phyloP scores from a whole-genome alignment of 2,797 vertebrate genomes.

The Eospalax fontanierii region DNA sequence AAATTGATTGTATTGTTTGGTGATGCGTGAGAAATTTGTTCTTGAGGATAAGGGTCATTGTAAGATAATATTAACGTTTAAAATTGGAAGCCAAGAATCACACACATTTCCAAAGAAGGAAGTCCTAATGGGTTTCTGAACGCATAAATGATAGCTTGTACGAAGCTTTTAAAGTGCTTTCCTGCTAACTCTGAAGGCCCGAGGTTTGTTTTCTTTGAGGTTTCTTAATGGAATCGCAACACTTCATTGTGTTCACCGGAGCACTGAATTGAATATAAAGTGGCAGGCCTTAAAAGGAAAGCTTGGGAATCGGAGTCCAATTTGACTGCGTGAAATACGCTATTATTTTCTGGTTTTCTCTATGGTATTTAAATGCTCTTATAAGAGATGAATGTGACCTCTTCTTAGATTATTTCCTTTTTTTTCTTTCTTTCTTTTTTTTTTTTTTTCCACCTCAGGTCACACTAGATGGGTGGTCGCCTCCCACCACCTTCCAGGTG shows the following conservation, averaged over 20 bases:
- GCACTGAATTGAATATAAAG: conserved; percentile 73
- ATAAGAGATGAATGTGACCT: conserved; percentile 37
- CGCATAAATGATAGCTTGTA: conserved; percentile 76
- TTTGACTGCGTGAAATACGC: conserved; percentile 22
- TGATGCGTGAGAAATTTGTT: conserved; percentile 45
- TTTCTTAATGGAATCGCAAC: conserved; percentile 79
- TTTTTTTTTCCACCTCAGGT: background rate
- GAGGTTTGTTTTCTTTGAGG: conserved; percentile 69
- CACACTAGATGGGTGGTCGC: background rate
- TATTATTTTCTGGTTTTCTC: conserved; percentile 55
- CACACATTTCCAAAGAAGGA: conserved; percentile 61
- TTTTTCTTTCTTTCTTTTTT: background rate
- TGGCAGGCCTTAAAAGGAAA: conserved; percentile 56
- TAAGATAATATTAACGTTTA: conserved; percentile 75
- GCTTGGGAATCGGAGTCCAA: conserved; percentile 7
- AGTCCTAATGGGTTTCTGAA: conserved; percentile 75
- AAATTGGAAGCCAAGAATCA: conserved; percentile 61
- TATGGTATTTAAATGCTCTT: conserved; percentile 53
- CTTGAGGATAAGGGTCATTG: conserved; percentile 50
- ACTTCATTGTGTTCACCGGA: conserved; percentile 73
- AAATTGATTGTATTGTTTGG: conserved; percentile 51
- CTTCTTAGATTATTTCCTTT: background rate
- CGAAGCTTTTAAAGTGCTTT: conserved; percentile 79
- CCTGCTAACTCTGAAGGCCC: conserved; percentile 59
- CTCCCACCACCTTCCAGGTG: background rate